Conservation (phyloP, 1,140 invertebrate species). For the Calosoma granatense region DNA sequence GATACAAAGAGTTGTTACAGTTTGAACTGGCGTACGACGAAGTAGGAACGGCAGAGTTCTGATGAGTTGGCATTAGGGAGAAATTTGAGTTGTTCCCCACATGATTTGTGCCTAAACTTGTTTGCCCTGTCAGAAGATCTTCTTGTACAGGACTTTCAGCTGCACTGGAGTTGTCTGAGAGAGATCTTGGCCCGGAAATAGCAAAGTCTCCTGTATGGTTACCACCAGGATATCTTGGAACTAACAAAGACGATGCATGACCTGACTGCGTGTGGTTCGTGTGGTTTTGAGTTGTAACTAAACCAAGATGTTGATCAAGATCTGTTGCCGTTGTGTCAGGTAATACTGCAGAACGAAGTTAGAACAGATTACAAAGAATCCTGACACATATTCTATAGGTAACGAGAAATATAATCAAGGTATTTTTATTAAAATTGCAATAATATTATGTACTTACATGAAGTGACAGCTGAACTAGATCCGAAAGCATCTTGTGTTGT, state of each 20-base stretch:
- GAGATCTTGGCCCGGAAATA: conserved; percentile 50
- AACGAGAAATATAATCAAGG: conserved; percentile 2
- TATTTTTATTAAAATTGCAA: neutral
- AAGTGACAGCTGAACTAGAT: conserved; percentile 29
- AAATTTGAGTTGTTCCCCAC: conserved; percentile 50
- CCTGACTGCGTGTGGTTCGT: conserved; percentile 32
- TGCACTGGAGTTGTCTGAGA: conserved; percentile 71
- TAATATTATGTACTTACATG: conserved; percentile 27
- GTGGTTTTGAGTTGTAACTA: conserved; percentile 48
- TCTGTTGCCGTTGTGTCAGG: conserved; percentile 64
- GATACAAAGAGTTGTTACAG: conserved; percentile 57
- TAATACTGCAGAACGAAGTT: conserved; percentile 46
- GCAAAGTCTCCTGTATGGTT: conserved; percentile 33
- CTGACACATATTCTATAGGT: neutral
- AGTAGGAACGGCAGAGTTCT: conserved; percentile 35
- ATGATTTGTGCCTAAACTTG: too few species aligned
- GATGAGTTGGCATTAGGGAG: conserved; percentile 49
- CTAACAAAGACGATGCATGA: conserved; percentile 32
- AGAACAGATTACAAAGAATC: conserved; percentile 8
- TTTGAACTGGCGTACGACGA: conserved; percentile 39
- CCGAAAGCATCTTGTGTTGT: conserved; percentile 53
- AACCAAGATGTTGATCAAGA: conserved; percentile 63
- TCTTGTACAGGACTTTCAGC: conserved; percentile 73
- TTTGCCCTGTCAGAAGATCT: conserved; percentile 46
- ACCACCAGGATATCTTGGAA: conserved; percentile 47